Base-by-base conservation (phyloP, 2,113 vertebrate species). In the Panthera tigris region DNA sequence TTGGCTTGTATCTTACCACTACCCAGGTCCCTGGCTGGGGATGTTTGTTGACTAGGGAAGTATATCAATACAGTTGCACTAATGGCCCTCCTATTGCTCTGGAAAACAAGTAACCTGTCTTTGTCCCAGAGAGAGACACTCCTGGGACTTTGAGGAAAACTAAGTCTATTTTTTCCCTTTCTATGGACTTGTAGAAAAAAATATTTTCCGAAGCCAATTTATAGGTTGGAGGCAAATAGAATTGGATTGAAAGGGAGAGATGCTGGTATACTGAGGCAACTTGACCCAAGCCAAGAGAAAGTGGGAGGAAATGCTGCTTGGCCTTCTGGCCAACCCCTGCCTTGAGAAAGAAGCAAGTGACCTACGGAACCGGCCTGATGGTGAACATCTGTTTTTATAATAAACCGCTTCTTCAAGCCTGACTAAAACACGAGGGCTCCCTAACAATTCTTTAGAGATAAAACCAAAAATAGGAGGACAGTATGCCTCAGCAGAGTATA, bases 1-100 rank as follows among this genome's bases (percentile, higher is more conserved):
- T 92, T 95, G 93, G 88, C 84, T 91, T 41, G 19, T 61, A 65
- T 83, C 63, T 87, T 69, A 55, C 68, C 41, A 92, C 48, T 15
- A 68, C 23, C 57, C 63, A 68, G 68, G 18, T 48, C 31, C 84
- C 84, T 69, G 33, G 36, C 73, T 92, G 88, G 61, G n/a, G 86
- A 86, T 27, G 84, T 65, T 29, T 92, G 86, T 69, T 89, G 88
- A 55, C 52, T 39, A 7, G 36, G 48, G 31, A 69, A 69, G 39
- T 6, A 23, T 39, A 74, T 87, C 73, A 86, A 68, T 8, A 79
- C 36, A n/a, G 48, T 39, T 69, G 45, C 29, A 33, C 21, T 81
- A 74, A 95, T 90, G n/a, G 29, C 36, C 55, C 41, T 55, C 13
- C 10, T 29, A 14, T 87, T 78, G 69, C 50, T 86, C 71, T 92